Evolutionary conservation across 2,797 vertebrate genomes (phyloP).

Genomic region (Podarcis lilfordi): DNA sequence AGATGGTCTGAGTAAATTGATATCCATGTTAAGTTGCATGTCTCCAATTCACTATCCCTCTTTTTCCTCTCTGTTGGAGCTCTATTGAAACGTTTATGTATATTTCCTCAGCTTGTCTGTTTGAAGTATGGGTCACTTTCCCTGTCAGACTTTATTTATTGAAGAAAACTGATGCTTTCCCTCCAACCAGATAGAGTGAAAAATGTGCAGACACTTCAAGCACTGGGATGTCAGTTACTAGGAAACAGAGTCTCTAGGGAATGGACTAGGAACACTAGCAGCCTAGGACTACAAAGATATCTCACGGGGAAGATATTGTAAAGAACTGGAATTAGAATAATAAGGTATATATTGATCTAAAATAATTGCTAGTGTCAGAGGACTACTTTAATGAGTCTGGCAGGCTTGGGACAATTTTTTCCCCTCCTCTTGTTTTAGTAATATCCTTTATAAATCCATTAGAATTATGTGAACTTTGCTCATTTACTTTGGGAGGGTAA

Average conservation of each 20-base stretch:
- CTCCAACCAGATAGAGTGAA: slow-evolving; percentile 53
- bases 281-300: slow-evolving; percentile 54
- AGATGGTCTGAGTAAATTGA: slow-evolving; percentile 35
- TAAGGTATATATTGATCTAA: slow-evolving; percentile 16
- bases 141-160: slow-evolving; percentile 64
- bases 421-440: background rate
- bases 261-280: slow-evolving; percentile 30
- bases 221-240: slow-evolving; percentile 54
- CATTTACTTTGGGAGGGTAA: slow-evolving; percentile 19
- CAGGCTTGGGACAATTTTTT: background rate
- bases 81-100: slow-evolving; percentile 37
- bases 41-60: background rate
- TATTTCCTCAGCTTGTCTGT: slow-evolving; percentile 45
- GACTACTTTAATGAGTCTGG: slow-evolving; percentile 39
- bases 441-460: background rate
- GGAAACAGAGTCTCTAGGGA: slow-evolving; percentile 60
- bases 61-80: slow-evolving; percentile 20
- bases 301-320: slow-evolving; percentile 34
- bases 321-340: slow-evolving; percentile 51
- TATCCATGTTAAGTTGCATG: slow-evolving; percentile 8
- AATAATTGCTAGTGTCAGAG: slow-evolving; percentile 36
- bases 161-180: slow-evolving; percentile 47
- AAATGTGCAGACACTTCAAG: slow-evolving; percentile 55
- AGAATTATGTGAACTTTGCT: background rate
- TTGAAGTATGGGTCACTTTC: slow-evolving; percentile 58